Percentiles rank a stretch among this genome's conserved stretches.
phyloP scores from a whole-genome alignment of 2,113 vertebrate genomes.

The Poecile atricapillus region DNA sequence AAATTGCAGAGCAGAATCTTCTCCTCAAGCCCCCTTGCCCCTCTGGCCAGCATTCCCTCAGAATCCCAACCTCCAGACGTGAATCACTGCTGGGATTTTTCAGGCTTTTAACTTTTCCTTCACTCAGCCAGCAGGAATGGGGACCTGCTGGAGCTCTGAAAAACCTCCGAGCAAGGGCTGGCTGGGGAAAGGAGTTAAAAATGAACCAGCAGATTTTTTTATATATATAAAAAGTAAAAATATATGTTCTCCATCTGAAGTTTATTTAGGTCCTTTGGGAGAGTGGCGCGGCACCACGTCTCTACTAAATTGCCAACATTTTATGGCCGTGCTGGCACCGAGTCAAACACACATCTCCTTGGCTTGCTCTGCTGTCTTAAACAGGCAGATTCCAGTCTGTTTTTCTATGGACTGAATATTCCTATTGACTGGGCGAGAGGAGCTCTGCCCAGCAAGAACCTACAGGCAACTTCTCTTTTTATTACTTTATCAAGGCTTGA shows the following conservation, averaged over 20 bases:
- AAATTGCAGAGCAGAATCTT: conserved; percentile 20
- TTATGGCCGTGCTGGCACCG: conserved; percentile 74
- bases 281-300: conserved; percentile 73
- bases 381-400: conserved; percentile 58
- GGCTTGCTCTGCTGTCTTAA: conserved; percentile 38
- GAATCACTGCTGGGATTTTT: conserved; percentile 23
- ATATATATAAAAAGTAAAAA: conserved; percentile 57
- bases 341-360: conserved; percentile 75
- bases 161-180: neutral
- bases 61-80: conserved; percentile 33
- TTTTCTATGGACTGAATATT: conserved; percentile 61
- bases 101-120: conserved; percentile 24
- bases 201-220: conserved; percentile 56
- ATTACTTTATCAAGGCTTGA: neutral
- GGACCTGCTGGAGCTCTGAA: conserved; percentile 23
- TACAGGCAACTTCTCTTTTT: conserved; percentile 8
- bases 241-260: conserved; percentile 82
- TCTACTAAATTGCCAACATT: conserved; percentile 80
- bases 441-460: conserved; percentile 6
- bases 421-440: conserved; percentile 29
- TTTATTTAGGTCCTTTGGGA: conserved; percentile 80
- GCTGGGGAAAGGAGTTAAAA: conserved; percentile 53
- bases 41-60: neutral
- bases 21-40: conserved; percentile 21
- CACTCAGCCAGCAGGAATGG: neutral